Evolutionary conservation across 2,113 vertebrate species (phyloP), one percentile per base, ranked within the genome.

Genomic region (Rhinopomastus cyanomelas): DNA sequence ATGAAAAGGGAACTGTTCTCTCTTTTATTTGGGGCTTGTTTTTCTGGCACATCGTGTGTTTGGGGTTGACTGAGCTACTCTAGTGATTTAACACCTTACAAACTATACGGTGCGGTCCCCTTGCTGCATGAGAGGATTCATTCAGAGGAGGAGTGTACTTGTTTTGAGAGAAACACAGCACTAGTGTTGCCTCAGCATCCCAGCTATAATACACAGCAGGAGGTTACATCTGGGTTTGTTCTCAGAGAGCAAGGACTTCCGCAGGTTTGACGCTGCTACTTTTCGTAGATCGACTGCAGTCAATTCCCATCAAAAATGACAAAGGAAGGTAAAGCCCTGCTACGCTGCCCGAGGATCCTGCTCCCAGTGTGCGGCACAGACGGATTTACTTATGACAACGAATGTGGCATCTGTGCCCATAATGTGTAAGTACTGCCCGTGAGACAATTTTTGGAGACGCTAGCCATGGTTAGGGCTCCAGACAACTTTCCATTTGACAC

Each of bases 391-490:
- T 96, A 96, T 0, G 94, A 89, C 79, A 96, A 92, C 0, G 89
- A 92, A 22, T 96, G 95, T 55, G 21, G 89, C 20, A 61, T 96
- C 91, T 96, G 95, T n/a, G 95, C 92, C 78, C 89, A 95, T 82
- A 96, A 96, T 1, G 6, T 21, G 95, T 95, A 23, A 95, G 95
- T 93, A 4, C 17, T 15, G 30, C 3, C 23, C 8, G 4, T 1
- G 16, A 32, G 34, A 4, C 36, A 32, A 29, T 46, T 44, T 73
- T 3, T 61, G 44, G 20, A 21, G 19, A 26, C 8, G 32, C 23
- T 46, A 61, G 44, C 17, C 53, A 22, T 15, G 11, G 26, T 30
- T 36, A 72, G 20, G 37, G 26, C 19, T 91, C 27, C 49, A 61
- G 23, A 10, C 2, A 6, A 25, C 13, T 83, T 87, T 81, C 60